Evolutionary conservation across 2,113 vertebrate genomes (phyloP).

Genomic region (Callorhinus ursinus): DNA sequence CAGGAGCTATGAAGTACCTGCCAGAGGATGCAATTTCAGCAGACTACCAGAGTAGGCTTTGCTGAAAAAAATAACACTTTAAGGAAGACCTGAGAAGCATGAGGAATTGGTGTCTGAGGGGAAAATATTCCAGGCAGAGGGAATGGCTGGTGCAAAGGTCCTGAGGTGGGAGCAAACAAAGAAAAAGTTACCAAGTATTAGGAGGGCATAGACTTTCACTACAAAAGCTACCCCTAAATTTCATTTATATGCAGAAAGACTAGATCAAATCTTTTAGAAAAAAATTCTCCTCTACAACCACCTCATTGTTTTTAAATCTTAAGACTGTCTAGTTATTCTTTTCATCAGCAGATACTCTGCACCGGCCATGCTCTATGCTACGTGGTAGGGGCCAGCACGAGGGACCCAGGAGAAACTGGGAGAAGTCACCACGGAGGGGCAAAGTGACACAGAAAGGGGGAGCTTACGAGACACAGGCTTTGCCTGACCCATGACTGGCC

Average conservation of each 20-base stretch:
- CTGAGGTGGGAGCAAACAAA: background rate
- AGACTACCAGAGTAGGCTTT: background rate
- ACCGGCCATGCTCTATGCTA: background rate
- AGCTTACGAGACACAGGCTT: background rate
- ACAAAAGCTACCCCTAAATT: background rate
- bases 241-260: background rate
- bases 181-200: background rate
- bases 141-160: background rate
- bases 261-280: background rate
- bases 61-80: background rate
- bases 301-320: background rate
- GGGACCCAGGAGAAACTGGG: background rate
- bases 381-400: background rate
- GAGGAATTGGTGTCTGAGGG: background rate
- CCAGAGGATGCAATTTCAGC: background rate
- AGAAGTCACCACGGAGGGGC: background rate
- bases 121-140: background rate
- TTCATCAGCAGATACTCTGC: background rate
- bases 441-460: background rate
- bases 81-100: background rate
- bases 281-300: background rate
- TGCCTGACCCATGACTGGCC: background rate
- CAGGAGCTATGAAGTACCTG: background rate
- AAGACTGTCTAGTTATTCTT: background rate
- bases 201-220: background rate